Base-by-base conservation (phyloP, 2,113 vertebrate genomes). In the Poicephalus meyeri region DNA sequence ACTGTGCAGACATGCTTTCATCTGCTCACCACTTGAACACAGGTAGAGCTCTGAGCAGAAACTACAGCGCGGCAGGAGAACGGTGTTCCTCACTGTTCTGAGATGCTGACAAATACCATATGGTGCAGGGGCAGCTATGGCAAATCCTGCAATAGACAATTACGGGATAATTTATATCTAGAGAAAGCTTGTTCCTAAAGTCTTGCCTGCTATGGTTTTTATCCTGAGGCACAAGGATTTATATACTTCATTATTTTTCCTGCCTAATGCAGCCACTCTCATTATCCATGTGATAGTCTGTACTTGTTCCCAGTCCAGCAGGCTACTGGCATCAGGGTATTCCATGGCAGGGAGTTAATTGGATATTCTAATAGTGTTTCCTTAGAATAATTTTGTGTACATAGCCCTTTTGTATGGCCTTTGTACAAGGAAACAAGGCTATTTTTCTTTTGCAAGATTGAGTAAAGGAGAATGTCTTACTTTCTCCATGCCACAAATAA, bases 1-100 rank as follows among this genome's bases (percentile, higher is more conserved):
- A 2, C 33, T 29, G 29, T 0, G 0, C 60, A 52, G 78, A 16
- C 0, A 0, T 49, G 29, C 50, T 61, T 82, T 63, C 20, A 0
- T 58, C 53, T 79, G 44, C 52, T 42, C 8, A 1, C 39, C 0
- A 0, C 70, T 70, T 44, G 28, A 9, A 7, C 33, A 29, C 46
- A 61, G 87, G 81, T 65, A 55, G 81, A 83, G 79, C 42, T 71
- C 35, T 20, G 64, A 69, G 49, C 61, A 47, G 80, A 52, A 72
- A 13, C 52, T 69, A 78, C 70, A 24, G 44, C 7, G 0, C 0
- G 0, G 14, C 26, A 73, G 31, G 33, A 31, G 35, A 65, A 3
- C 2, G 2, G 15, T 49, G 70, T 18, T 72, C 33, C 42, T 64
- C 5, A 0, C 15, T 46, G 50, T 63, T 61, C 50, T 79, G 11